Evolutionary conservation across 2,888 invertebrate species (phyloP), one percentile per base, ranked within the genome.

Genomic region (Rhamnusium bicolor): DNA sequence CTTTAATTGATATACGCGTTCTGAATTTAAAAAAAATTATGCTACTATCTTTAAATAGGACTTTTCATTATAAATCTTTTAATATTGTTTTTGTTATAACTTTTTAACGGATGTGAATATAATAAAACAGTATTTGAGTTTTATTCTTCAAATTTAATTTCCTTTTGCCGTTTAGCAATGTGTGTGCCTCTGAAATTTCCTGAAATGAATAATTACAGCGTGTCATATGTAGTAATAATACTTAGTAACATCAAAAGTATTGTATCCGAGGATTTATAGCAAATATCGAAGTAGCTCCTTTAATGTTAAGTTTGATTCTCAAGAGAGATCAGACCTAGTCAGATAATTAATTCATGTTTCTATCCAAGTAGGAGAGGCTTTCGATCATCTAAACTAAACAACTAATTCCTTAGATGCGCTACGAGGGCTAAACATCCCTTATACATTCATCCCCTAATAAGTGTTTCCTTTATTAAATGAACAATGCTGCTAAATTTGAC

Each of bases 271-370:
- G 32, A 58, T 32, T 58, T 32, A 32, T 21, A 16, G 3, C 8
- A 19, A 2, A 58, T 58, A 16, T 29, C 14, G 58, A 18, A 1
- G 14, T 62, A 62, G 19, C 21, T 62, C n/a, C 47, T 40, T 4
- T 40, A 40, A 40, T n/a, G 74, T 69, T 74, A 75, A 81, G 79
- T 80, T 80, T 69, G 71, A 73, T 71, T 75, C 81, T 80, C 81
- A 62, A 77, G 79, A 81, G 82, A 79, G 79, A 81, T 82, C 76
- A 80, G 82, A 76, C 83, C 79, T 79, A 78, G 81, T 80, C 79
- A 78, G 81, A 84, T 85, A 83, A 85, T 84, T 85, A 85, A 85
- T 85, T 84, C 84, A 84, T 83, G 83, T 83, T 82, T 82, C 79
- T 78, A 79, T 73, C 80, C 79, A 77, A 82, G 73, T 82, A 81